Evolutionary conservation across 2,113 vertebrate species (phyloP), one percentile per base, ranked within the genome.

Genomic region (Pseudonaja textilis): DNA sequence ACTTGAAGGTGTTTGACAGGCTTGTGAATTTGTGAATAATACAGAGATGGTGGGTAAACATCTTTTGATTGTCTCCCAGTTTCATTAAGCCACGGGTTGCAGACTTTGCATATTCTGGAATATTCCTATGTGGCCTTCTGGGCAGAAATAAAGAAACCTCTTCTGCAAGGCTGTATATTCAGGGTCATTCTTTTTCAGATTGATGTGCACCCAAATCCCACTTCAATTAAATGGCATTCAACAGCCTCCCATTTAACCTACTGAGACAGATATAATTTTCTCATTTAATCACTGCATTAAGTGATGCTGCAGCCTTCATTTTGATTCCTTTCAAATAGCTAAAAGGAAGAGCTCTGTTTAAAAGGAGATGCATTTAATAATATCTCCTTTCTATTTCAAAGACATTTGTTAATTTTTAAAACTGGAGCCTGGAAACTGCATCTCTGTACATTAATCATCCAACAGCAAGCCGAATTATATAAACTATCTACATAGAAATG

Each of bases 11-110:
- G 89, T 91, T 94, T 93, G 64, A 61, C 92, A 61, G 74, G 74
- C 42, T 93, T 89, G 45, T 93, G 89, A 93, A 87, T 81, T 90
- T 1, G 56, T 56, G 88, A 91, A 0, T n/a, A 57, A 96, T 22
- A 90, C 81, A 87, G 45, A 87, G 25, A 90, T 74, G 85, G 42
- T 50, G 42, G 69, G 23, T 3, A 42, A 91, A 92, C 90, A 23
- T 14, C 45, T 45, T 87, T 90, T 91, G 91, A 89, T 55, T 88
- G 2, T 25, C 90, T 89, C 88, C 16, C 93, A 90, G 56, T n/a
- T n/a, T 93, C 34, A 52, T 54, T 89, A 90, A 93, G 25, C 74
- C n/a, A 34, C 45, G 89, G 89, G 74, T 29, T 54, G n/a, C 39
- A 10, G 10, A 5, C 55, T 90, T 42, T 69, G 5, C 26, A 57